Evolutionary conservation across 1,140 invertebrate genomes (phyloP).

Genomic region (Drosophila nigrodunni): DNA sequence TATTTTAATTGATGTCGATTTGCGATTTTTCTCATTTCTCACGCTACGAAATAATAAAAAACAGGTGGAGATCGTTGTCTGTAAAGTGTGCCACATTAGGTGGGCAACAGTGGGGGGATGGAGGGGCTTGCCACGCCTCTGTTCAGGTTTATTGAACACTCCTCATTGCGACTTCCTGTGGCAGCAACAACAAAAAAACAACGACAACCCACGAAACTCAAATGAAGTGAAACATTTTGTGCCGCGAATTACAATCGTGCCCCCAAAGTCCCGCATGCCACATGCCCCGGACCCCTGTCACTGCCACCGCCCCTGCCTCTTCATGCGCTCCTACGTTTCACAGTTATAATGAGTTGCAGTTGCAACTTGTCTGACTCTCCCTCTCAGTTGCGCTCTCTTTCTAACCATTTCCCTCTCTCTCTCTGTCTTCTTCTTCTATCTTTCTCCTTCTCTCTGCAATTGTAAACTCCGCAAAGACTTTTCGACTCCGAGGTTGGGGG

Average conservation of each 20-base stretch:
- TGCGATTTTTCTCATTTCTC: constrained; percentile 6
- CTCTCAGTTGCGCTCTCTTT: constrained; percentile 48
- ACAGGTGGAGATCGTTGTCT: constrained; percentile 56
- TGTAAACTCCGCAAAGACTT: constrained; percentile 57
- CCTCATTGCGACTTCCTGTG: constrained; percentile 70
- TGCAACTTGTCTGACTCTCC: constrained; percentile 59
- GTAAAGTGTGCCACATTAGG: constrained; percentile 21
- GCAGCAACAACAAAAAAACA: constrained; percentile 2
- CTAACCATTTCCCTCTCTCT: constrained; percentile 1
- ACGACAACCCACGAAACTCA: constrained; percentile 68
- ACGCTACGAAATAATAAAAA: constrained; percentile 9
- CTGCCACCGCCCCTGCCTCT: neutral
- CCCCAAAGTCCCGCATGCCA: constrained; percentile 56
- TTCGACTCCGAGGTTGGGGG: constrained; percentile 17
- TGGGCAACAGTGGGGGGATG: constrained; percentile 2
- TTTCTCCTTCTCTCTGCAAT: constrained; percentile 41
- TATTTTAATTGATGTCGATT: constrained; percentile 55
- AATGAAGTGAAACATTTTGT: constrained; percentile 82
- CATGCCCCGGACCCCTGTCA: constrained; percentile 4
- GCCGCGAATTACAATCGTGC: constrained; percentile 75
- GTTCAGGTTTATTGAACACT: constrained; percentile 39
- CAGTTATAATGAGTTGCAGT: constrained; percentile 80
- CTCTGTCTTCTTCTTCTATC: constrained; percentile 15
- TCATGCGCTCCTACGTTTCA: constrained; percentile 22
- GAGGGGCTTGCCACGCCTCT: constrained; percentile 7